A percentile compares a stretch with the other conserved stretches of the same genome.
phyloP scores from a whole-genome alignment of 2,113 vertebrate genomes.

The Oriolus oriolus region DNA sequence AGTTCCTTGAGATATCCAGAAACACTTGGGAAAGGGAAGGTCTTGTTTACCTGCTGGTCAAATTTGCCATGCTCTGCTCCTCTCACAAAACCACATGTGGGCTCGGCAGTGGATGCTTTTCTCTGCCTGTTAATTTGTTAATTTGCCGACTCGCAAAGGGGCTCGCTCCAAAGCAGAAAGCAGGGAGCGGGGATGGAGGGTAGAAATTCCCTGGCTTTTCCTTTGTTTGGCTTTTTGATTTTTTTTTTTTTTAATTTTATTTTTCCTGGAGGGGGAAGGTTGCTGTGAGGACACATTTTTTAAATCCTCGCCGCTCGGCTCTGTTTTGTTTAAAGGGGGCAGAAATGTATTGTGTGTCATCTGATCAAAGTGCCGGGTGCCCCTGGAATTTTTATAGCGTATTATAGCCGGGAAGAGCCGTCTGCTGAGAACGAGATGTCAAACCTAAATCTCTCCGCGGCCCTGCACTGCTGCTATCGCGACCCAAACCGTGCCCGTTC shows the following conservation, averaged over 20 bases:
- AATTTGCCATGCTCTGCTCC: not conserved
- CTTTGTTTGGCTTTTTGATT: not conserved
- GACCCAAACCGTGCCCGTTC: not conserved
- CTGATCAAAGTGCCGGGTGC: slow-evolving; percentile 46
- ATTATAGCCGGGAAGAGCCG: slow-evolving; percentile 2
- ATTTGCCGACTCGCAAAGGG: not conserved
- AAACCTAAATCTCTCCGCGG: not conserved
- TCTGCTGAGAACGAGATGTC: slow-evolving; percentile 38
- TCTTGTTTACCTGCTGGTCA: not conserved
- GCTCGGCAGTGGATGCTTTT: not conserved
- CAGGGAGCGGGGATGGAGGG: not conserved
- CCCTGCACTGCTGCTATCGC: not conserved
- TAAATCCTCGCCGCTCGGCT: not conserved
- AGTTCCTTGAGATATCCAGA: not conserved
- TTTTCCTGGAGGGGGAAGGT: not conserved
- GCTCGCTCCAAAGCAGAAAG: not conserved
- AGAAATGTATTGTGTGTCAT: slow-evolving; percentile 57
- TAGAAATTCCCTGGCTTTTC: not conserved
- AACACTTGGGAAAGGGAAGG: not conserved
- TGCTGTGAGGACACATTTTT: slow-evolving; percentile 21
- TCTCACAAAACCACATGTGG: not conserved
- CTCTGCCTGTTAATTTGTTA: not conserved
- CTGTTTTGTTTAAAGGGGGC: slow-evolving; percentile 49
- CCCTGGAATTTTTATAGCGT: slow-evolving; percentile 47
- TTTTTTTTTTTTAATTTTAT: not conserved